These are phyloP conservation scores for Athene noctua DNA, from an alignment of 2,113 vertebrate genomes.

Conservation along the genomic window DNA sequence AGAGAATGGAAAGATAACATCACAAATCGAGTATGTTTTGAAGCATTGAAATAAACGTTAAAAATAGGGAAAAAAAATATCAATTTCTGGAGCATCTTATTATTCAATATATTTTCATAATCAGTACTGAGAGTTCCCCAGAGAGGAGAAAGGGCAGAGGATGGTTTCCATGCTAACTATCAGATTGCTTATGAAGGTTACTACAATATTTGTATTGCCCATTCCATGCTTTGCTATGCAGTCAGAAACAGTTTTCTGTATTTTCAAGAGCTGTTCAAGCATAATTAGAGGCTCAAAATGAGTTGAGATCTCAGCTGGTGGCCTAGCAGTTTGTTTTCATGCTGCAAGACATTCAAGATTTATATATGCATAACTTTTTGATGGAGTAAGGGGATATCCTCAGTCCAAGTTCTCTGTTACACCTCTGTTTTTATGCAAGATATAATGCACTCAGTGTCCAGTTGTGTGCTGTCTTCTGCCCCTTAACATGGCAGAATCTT, in stretches of 20 bases:
- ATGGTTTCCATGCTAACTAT: neutral
- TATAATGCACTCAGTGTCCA: accelerated
- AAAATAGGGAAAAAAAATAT: neutral
- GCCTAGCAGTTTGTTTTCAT: slow-evolving; percentile 44
- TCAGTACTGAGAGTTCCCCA: neutral
- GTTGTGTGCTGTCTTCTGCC: neutral
- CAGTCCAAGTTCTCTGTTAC: neutral
- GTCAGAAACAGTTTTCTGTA: slow-evolving; percentile 32
- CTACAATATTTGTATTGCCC: slow-evolving; percentile 62
- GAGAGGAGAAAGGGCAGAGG: neutral
- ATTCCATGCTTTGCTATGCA: slow-evolving; percentile 22
- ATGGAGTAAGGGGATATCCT: neutral
- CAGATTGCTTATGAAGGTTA: slow-evolving; percentile 9
- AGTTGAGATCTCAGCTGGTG: slow-evolving; percentile 48
- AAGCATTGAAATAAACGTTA: neutral
- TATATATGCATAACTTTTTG: neutral
- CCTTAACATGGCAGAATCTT: accelerated
- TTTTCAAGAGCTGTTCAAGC: slow-evolving; percentile 44
- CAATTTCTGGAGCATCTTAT: neutral
- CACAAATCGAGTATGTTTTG: neutral
- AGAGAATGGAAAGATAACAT: neutral
- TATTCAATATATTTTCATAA: neutral
- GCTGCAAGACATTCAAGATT: slow-evolving; percentile 10
- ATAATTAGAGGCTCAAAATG: slow-evolving; percentile 39
- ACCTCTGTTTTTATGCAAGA: neutral